phyloP scores from a whole-genome alignment of 2,113 vertebrate species.

The Melanerpes aurifrons region DNA sequence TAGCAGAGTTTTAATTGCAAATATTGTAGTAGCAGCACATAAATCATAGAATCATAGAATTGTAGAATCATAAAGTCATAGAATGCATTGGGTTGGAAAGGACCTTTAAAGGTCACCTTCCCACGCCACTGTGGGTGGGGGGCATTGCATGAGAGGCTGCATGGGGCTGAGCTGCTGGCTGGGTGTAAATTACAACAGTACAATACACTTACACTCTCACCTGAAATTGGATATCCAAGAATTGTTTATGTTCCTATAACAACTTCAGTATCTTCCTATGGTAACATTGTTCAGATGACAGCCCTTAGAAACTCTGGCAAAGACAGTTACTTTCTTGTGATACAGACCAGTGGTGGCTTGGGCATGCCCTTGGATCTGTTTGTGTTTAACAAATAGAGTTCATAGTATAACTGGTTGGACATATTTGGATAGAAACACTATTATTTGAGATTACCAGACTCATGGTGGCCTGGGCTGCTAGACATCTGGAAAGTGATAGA shows the following conservation, averaged over 20 bases:
- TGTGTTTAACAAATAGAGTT: not conserved
- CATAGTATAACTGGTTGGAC: not conserved
- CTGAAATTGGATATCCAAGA: not conserved
- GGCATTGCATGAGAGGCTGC: no score
- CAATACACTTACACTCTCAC: not conserved
- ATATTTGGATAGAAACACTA: not conserved
- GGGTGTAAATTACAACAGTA: no score
- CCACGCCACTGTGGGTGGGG: no score
- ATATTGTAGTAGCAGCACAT: not conserved
- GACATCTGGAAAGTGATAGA: not conserved
- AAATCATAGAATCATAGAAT: no score
- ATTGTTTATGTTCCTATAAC: not conserved
- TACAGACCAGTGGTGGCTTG: not conserved
- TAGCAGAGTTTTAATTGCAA: not conserved
- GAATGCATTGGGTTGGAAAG: no score
- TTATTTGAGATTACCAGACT: not conserved
- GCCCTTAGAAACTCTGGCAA: not conserved
- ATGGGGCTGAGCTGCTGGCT: no score
- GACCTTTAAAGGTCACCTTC: no score
- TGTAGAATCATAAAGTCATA: no score
- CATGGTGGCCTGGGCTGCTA: not conserved
- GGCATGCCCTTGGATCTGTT: not conserved
- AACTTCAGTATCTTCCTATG: not conserved
- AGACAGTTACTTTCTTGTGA: not conserved
- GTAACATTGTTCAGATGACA: not conserved